Conservation (phyloP, 2,113 vertebrate genomes). For the Platanista minor region DNA sequence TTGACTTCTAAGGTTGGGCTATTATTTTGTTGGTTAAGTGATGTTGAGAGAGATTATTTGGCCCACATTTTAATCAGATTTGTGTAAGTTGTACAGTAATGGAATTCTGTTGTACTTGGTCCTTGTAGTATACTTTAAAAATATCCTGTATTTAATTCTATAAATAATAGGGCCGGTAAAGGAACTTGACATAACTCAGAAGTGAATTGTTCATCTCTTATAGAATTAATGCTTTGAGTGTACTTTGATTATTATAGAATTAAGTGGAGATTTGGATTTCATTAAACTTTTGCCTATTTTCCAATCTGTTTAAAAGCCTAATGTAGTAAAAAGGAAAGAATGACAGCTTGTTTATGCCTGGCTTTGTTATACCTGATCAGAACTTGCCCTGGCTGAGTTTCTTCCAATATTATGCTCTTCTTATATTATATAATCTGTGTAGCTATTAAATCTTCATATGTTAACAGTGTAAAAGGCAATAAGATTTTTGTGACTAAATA, state of each 20-base stretch:
- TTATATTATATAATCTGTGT: not conserved
- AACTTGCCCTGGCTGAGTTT: not conserved
- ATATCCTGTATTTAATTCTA: not conserved
- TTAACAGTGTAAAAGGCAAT: not conserved
- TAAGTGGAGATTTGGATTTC: not conserved
- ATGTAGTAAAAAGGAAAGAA: not conserved
- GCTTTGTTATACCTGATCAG: not conserved
- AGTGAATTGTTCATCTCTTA: not conserved
- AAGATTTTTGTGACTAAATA: not conserved
- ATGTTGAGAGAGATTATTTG: not conserved
- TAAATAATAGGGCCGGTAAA: not conserved
- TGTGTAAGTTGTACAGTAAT: not conserved
- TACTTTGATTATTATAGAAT: conserved; percentile 36
- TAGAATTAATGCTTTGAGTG: not conserved
- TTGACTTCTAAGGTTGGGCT: not conserved
- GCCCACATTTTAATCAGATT: not conserved
- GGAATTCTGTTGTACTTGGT: not conserved
- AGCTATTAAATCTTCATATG: not conserved
- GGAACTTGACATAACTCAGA: not conserved
- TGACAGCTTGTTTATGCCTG: not conserved
- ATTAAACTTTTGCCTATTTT: conserved; percentile 6
- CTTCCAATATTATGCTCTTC: not conserved
- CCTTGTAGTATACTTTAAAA: not conserved
- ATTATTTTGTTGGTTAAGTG: not conserved
- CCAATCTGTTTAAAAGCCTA: not conserved